Percentiles rank a stretch among this genome's conserved stretches.
Conservation (phyloP, 2,113 vertebrate genomes). For the Arenaria interpres region DNA sequence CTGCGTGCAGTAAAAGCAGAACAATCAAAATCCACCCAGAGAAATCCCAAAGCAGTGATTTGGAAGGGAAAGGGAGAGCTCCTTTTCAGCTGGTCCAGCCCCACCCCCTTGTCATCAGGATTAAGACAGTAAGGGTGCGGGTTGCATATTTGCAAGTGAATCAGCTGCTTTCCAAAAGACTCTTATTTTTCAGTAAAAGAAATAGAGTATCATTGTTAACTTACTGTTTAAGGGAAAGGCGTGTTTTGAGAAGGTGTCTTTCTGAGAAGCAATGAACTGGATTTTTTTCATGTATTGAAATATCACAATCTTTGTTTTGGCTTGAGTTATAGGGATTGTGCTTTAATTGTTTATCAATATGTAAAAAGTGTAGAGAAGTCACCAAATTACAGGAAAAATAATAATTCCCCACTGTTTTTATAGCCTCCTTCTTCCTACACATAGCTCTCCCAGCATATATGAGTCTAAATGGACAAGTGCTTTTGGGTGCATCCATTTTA, state of each 20-base stretch:
- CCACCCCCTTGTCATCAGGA: constrained; percentile 53
- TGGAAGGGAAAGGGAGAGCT: constrained; percentile 34
- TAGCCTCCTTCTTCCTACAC: background rate
- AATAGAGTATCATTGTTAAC: background rate
- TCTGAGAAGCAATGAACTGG: background rate
- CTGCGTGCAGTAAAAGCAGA: constrained; percentile 56
- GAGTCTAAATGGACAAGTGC: background rate
- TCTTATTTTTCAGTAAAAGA: background rate
- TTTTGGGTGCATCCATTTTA: background rate
- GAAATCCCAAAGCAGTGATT: constrained; percentile 56
- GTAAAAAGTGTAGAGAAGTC: background rate
- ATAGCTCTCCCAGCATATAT: background rate
- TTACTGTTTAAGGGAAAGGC: background rate
- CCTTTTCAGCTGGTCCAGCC: constrained; percentile 49
- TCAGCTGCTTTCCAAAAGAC: constrained; percentile 47
- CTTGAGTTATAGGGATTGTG: background rate
- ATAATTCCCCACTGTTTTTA: background rate
- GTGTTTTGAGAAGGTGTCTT: background rate
- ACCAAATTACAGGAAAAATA: background rate
- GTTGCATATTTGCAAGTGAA: constrained; percentile 61
- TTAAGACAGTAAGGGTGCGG: constrained; percentile 48
- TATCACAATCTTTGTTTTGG: constrained; percentile 5
- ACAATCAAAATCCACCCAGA: constrained; percentile 58
- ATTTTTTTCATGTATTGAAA: constrained; percentile 14
- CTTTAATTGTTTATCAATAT: background rate